Percentiles rank a stretch among this genome's conserved stretches.
phyloP scores from a whole-genome alignment of 2,113 vertebrate species.

The Micronycteris hirsuta region DNA sequence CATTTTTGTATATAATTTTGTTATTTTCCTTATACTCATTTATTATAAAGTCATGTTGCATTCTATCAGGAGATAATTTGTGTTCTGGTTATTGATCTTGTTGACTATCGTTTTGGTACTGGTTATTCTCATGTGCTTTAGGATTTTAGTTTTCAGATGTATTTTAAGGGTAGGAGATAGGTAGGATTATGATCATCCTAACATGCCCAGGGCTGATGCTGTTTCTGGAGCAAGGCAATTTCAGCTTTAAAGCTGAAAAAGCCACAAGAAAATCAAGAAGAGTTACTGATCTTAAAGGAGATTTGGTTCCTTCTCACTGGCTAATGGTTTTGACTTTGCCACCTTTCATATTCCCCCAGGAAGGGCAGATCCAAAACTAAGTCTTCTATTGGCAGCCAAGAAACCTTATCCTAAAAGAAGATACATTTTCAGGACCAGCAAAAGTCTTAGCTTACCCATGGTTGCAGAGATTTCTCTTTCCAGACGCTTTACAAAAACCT shows the following conservation, averaged over 20 bases:
- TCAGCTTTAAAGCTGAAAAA: not conserved
- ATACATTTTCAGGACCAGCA: not conserved
- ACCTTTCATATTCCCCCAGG: not conserved
- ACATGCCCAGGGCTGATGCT: not conserved
- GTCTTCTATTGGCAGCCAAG: not conserved
- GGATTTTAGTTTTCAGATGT: not conserved
- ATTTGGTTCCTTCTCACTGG: not conserved
- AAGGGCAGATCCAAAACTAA: not conserved
- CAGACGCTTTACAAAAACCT: not conserved
- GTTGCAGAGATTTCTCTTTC: not conserved
- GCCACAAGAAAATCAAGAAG: not conserved
- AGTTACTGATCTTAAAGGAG: not conserved
- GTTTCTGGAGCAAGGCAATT: not conserved
- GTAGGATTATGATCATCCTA: not conserved
- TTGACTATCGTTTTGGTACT: not conserved
- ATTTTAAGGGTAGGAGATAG: not conserved
- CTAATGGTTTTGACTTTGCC: not conserved
- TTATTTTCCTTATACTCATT: not conserved
- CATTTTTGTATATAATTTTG: not conserved
- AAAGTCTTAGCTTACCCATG: not conserved
- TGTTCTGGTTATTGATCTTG: not conserved
- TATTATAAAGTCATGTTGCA: not conserved
- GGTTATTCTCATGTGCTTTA: not conserved
- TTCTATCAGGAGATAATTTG: not conserved
- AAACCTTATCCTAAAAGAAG: not conserved